These are phyloP conservation scores for Megalops cyprinoides DNA, from an alignment of 2,797 vertebrate species.

Conservation along the genomic window DNA sequence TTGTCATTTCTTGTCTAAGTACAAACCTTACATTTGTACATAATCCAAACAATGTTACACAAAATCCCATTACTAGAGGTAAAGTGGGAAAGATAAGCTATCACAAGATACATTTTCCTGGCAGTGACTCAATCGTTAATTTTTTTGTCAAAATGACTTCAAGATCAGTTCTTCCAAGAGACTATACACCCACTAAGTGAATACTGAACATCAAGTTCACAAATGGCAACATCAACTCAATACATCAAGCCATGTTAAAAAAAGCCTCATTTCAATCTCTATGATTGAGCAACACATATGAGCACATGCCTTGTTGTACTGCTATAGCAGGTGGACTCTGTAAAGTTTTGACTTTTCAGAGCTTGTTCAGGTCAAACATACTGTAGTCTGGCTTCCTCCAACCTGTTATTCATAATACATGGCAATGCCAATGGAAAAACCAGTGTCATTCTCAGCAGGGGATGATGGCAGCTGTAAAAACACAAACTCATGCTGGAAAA, in stretches of 20 bases:
- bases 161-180: neutral
- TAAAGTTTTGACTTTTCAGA: neutral
- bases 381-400: slow-evolving; percentile 1
- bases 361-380: slow-evolving; percentile 14
- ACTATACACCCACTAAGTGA: neutral
- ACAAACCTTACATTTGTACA: too few species aligned
- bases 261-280: neutral
- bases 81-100: too few species aligned
- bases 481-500: slow-evolving; percentile 25
- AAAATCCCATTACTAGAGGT: too few species aligned
- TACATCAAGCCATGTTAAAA: neutral
- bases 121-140: neutral
- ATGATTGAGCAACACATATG: too few species aligned
- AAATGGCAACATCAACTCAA: neutral
- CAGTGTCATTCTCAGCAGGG: slow-evolving; percentile 29
- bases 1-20: too few species aligned
- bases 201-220: neutral
- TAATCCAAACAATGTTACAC: too few species aligned
- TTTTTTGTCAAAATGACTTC: neutral
- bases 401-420: slow-evolving; percentile 31
- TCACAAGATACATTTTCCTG: too few species aligned
- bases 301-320: neutral
- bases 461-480: slow-evolving; percentile 54
- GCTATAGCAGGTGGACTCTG: slow-evolving; percentile 9
- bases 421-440: slow-evolving; percentile 35